Base-by-base conservation (phyloP, 2,113 vertebrate species). In the Phrynocephalus versicolor region DNA sequence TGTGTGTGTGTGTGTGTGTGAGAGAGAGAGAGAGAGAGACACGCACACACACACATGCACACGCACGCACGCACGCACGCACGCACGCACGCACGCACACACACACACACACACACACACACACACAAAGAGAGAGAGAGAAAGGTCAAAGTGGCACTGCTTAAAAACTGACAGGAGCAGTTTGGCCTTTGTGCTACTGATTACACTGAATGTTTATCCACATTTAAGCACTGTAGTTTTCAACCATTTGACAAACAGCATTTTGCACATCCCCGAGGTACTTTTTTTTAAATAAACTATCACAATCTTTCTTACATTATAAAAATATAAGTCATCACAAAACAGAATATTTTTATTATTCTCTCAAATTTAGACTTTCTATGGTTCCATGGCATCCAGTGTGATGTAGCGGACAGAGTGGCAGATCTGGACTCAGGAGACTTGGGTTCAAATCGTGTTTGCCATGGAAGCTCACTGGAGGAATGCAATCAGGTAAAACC, bases 131-230 rank as follows among this genome's bases (percentile, higher is more conserved):
- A n/a, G n/a, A n/a, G n/a, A n/a, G n/a, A n/a, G n/a, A n/a, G n/a
- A n/a, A n/a, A n/a, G n/a, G n/a, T n/a, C n/a, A n/a, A 1, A 81
- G 88, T 6, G 57, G 83, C 37, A 70, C 1, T 69, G 10, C 14
- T 19, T 30, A 77, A 90, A 89, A 25, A 25, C 62, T 57, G 83
- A 84, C n/a, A n/a, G 23, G 62, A 13, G 73, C 72, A 58, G 0
- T 41, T 12, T 75, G 79, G 3, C 41, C 10, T 3, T 16, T 86
- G 39, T 23, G 75, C 12, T 33, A 75, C 10, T 77, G 57, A 58
- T 7, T 41, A 18, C 3, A 4, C 8, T 81, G 65, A 69, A 78
- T 37, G 15, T 25, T 41, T 9, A 14, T 37, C 30, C 41, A 76
- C 27, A 13, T 84, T 83, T 64, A 55, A n/a, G 57, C 37, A 84